Conservation (phyloP, 2,797 vertebrate genomes). For the Sebastes melanostomus region DNA sequence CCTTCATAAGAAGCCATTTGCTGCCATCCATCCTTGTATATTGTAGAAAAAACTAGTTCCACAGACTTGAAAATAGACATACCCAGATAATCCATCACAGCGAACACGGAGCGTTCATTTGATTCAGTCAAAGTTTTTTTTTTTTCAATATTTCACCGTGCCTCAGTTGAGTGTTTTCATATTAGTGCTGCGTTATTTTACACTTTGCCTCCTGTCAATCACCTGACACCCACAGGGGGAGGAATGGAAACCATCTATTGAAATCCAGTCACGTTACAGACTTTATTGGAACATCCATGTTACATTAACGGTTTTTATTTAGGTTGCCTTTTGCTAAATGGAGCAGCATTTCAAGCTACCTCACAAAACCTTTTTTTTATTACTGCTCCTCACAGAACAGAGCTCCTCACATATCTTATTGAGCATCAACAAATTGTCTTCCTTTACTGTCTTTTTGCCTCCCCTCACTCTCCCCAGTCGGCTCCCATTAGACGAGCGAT, state of each 20-base stretch:
- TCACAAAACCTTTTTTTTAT: neutral
- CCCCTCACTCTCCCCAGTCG: slow-evolving; percentile 12
- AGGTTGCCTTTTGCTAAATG: neutral
- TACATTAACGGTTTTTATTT: neutral
- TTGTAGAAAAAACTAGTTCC: neutral
- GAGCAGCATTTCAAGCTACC: neutral
- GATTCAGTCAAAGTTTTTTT: neutral
- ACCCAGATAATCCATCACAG: neutral
- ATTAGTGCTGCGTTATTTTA: neutral
- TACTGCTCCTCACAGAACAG: neutral
- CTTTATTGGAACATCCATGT: neutral
- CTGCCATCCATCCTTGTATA: slow-evolving; percentile 9
- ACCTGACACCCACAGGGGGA: neutral
- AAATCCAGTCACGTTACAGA: neutral
- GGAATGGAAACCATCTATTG: neutral
- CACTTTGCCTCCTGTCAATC: slow-evolving; percentile 1
- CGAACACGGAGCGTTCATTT: neutral
- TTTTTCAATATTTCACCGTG: neutral
- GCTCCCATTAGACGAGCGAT: slow-evolving; percentile 32
- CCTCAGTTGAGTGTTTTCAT: neutral
- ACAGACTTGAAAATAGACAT: neutral
- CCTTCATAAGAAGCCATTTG: neutral
- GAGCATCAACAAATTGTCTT: slow-evolving; percentile 17
- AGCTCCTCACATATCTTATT: neutral
- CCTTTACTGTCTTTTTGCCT: neutral